phyloP scores from a whole-genome alignment of 2,888 invertebrate genomes.

The Eilema griseolum region DNA sequence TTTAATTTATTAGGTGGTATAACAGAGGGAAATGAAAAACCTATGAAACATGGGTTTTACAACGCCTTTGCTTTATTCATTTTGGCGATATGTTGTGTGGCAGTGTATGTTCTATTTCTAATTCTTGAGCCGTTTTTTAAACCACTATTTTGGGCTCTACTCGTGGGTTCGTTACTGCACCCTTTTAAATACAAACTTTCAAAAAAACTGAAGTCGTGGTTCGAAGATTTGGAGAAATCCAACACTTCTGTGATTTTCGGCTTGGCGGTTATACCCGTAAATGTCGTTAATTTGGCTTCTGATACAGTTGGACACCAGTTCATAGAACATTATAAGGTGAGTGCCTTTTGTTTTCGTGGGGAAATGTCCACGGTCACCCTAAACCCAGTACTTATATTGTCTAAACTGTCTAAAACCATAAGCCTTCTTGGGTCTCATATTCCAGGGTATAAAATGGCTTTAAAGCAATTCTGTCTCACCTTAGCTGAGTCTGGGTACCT shows the following conservation, averaged over 20 bases:
- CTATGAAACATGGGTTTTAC: conserved; percentile 96
- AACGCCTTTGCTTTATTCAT: conserved; percentile 94
- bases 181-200: conserved; percentile 96
- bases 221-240: conserved; percentile 89
- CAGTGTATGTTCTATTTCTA: conserved; percentile 92
- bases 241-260: conserved; percentile 89
- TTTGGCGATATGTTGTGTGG: conserved; percentile 89
- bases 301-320: conserved; percentile 91
- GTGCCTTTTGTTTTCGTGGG: background rate
- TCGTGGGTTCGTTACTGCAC: conserved; percentile 98
- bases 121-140: conserved; percentile 97
- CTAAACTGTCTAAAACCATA: too few relatives aligned
- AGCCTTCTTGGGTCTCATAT: too few relatives aligned
- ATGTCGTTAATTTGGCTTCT: conserved; percentile 91
- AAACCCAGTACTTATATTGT: background rate
- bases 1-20: conserved; percentile 90
- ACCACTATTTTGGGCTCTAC: conserved; percentile 97
- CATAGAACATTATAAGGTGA: conserved; percentile 88
- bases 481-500: too few relatives aligned
- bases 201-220: conserved; percentile 92
- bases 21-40: conserved; percentile 93
- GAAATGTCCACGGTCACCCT: too few relatives aligned
- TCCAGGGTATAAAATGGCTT: too few relatives aligned
- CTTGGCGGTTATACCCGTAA: conserved; percentile 90
- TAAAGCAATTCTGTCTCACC: too few relatives aligned